phyloP scores from a whole-genome alignment of 2,797 vertebrate species.

The Lagorchestes hirsutus region DNA sequence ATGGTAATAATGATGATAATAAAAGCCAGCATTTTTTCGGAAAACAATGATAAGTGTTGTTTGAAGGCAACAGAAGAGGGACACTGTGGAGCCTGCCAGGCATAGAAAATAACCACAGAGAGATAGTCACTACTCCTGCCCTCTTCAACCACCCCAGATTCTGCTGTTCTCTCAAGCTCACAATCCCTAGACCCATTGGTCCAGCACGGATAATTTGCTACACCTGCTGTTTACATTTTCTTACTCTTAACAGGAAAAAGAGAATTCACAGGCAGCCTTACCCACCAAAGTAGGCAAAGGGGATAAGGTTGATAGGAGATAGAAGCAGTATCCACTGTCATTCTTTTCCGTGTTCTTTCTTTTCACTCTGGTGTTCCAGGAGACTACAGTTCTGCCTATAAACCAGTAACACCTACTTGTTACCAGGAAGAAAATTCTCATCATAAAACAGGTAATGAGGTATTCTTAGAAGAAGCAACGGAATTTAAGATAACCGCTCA shows the following conservation, averaged over 20 bases:
- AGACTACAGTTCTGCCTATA: not conserved
- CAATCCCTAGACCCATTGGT: not conserved
- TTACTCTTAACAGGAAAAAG: conserved; percentile 37
- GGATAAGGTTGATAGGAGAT: not conserved
- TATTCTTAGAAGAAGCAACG: conserved; percentile 12
- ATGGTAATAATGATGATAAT: conserved; percentile 66
- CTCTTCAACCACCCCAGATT: conserved; percentile 15
- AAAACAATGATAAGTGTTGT: conserved; percentile 59
- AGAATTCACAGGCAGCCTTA: not conserved
- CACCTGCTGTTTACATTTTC: not conserved
- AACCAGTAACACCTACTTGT: conserved; percentile 15
- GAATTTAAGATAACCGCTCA: conserved; percentile 37
- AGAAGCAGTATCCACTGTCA: not conserved
- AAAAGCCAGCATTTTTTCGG: conserved; percentile 65
- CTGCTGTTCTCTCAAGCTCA: conserved; percentile 37
- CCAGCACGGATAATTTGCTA: conserved; percentile 1
- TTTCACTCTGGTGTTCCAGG: conserved; percentile 1
- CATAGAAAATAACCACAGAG: conserved; percentile 9
- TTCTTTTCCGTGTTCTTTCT: conserved; percentile 1
- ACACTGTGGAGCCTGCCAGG: conserved; percentile 27
- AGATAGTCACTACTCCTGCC: conserved; percentile 37
- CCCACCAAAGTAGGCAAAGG: not conserved
- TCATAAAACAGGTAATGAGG: conserved; percentile 25
- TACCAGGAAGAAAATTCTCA: conserved; percentile 42
- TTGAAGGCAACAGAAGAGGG: conserved; percentile 54